Evolutionary conservation across 2,888 invertebrate genomes (phyloP), one percentile per base, ranked within the genome.

Genomic region (Vandiemenella viatica): DNA sequence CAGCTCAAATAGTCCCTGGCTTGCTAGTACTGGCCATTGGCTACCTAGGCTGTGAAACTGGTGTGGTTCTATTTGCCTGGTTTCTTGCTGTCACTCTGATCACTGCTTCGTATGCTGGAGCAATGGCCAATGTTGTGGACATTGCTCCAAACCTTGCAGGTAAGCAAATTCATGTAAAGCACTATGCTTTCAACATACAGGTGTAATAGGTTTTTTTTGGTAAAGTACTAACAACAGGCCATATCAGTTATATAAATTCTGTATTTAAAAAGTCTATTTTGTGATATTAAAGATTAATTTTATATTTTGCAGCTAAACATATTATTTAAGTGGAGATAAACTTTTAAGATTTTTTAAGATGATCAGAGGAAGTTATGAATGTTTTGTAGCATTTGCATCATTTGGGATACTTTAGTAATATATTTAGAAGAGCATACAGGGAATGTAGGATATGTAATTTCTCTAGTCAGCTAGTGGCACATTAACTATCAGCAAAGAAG

Each of bases 91-190:
- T 82, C 4, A 79, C 78, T 10, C 68, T 80, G 51, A 79, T 82
- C 57, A 81, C 81, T 17, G 80, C 81, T 10, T 74, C 80, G 1
- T 81, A 82, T 61, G 81, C 81, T 4, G 81, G 81, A 32, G 81
- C 81, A 4, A 82, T 83, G 78, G 81, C 82, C 1, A 83, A 77
- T 59, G 77, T 83, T 53, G 80, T 84, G 15, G 83, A 84, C 62
- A 79, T 84, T 51, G 80, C 83, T 1, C 83, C 83, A n/a, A 82
- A 83, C 66, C 77, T 80, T 58, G 83, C 83, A 46, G 83, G 77
- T 62, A 60, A 58, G 56, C 55, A 4, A 18, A 7, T 38, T 37
- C 22, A 3, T 8, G 5, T 16, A n/a, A 37, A 16, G 10, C n/a
- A 21, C 19, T 40, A n/a, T 17, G n/a, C 22, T 23, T 18, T 1